Evolutionary conservation across 1,140 invertebrate species (phyloP).

Genomic region (Gryllus bimaculatus): DNA sequence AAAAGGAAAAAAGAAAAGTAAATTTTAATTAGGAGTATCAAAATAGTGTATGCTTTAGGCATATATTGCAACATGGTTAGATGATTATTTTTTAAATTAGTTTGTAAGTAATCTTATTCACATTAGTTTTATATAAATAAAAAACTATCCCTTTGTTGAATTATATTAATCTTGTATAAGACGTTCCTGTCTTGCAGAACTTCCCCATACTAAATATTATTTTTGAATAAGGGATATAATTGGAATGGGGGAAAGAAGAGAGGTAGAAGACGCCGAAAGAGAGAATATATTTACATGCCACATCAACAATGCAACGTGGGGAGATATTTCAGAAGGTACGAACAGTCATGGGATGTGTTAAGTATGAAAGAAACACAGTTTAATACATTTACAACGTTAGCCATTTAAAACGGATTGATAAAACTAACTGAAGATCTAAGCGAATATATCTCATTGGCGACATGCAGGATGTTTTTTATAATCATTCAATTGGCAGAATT

Average conservation of each 20-base stretch:
- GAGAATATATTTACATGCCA: constrained; percentile 5
- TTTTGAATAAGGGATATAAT: neutral
- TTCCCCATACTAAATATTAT: no score
- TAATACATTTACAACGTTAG: neutral
- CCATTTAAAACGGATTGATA: neutral
- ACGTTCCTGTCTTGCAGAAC: no score
- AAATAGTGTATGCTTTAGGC: no score
- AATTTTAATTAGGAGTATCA: no score
- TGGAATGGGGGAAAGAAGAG: neutral
- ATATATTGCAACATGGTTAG: no score
- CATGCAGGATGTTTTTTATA: neutral
- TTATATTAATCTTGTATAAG: no score
- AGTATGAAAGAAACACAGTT: neutral
- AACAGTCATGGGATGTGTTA: neutral
- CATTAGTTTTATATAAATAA: no score
- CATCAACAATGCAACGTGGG: neutral
- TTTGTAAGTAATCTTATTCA: no score
- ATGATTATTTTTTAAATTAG: no score
- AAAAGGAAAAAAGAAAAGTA: no score
- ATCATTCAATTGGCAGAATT: neutral
- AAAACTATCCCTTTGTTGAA: no score
- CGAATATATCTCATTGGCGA: neutral
- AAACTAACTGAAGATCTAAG: neutral
- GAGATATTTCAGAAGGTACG: neutral
- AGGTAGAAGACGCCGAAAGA: neutral